Percentiles rank a stretch among this genome's conserved stretches.
phyloP scores from a whole-genome alignment of 2,888 invertebrate species.

The Ophion costatus region DNA sequence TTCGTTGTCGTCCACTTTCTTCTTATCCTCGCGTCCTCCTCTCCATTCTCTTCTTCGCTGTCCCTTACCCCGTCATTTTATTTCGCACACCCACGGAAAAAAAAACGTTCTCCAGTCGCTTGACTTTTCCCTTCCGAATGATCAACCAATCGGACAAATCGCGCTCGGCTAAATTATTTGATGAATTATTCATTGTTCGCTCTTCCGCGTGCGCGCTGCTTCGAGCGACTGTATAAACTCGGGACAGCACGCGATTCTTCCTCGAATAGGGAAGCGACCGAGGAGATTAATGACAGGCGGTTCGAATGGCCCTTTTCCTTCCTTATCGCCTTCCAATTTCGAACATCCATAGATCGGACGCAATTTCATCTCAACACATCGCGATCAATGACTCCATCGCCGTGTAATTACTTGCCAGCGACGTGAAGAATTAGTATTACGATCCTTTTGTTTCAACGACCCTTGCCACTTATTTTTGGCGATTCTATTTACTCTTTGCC shows the following conservation, averaged over 20 bases:
- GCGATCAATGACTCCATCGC: background rate
- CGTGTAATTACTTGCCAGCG: background rate
- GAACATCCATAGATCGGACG: background rate
- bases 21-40: constrained; percentile 51
- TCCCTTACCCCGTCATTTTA: constrained; percentile 29
- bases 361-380: constrained; percentile 3
- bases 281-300: constrained; percentile 60
- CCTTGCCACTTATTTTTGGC: background rate
- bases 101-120: background rate
- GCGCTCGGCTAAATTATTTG: constrained; percentile 30
- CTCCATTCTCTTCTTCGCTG: constrained; percentile 32
- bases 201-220: constrained; percentile 27
- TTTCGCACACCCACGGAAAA: background rate
- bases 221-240: constrained; percentile 4
- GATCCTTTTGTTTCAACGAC: background rate
- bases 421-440: background rate
- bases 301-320: constrained; percentile 31
- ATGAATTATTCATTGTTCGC: constrained; percentile 39
- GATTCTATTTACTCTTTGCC: too few species aligned
- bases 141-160: constrained; percentile 7
- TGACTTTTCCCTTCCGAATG: constrained; percentile 11
- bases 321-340: constrained; percentile 21
- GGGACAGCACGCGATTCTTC: constrained; percentile 28
- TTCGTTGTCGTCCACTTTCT: constrained; percentile 60
- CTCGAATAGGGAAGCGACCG: constrained; percentile 55